Evolutionary conservation across 2,888 invertebrate genomes (phyloP).

Genomic region (Rambutsinella grinnellia): DNA sequence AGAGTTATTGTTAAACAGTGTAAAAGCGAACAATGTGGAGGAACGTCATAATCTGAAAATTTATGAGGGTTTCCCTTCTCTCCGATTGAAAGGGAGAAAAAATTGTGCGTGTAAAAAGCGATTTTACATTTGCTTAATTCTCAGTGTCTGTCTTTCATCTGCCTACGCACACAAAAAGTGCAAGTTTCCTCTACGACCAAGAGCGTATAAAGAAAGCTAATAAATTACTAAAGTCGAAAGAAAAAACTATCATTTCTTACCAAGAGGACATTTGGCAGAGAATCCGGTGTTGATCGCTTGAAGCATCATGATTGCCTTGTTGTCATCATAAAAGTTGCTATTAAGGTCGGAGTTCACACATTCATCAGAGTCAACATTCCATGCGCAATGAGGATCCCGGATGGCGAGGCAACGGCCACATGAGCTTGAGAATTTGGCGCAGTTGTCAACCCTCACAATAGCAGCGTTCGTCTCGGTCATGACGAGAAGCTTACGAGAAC

Average conservation of each 20-base stretch:
- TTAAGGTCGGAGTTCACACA: slow-evolving; percentile 39
- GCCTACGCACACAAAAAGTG: too few species aligned
- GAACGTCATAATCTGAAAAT: too few species aligned
- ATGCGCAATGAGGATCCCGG: slow-evolving; percentile 98
- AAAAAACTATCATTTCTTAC: slow-evolving; percentile 19
- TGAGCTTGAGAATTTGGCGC: slow-evolving; percentile 70
- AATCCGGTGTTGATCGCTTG: slow-evolving; percentile 49
- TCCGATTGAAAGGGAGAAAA: too few species aligned
- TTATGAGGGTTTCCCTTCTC: too few species aligned
- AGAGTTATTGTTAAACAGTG: too few species aligned
- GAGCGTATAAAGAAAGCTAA: neutral
- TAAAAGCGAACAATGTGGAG: too few species aligned
- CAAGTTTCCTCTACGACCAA: too few species aligned
- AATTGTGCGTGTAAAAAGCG: too few species aligned
- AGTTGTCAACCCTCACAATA: slow-evolving; percentile 88
- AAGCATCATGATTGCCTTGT: slow-evolving; percentile 40
- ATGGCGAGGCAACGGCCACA: slow-evolving; percentile 88
- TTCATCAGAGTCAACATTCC: slow-evolving; percentile 74
- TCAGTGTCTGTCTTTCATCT: too few species aligned
- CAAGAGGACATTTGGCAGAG: slow-evolving; percentile 38
- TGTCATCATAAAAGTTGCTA: slow-evolving; percentile 19
- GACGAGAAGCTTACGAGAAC: slow-evolving; percentile 76
- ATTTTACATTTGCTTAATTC: too few species aligned
- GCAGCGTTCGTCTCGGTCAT: slow-evolving; percentile 89
- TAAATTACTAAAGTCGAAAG: neutral